phyloP scores from a whole-genome alignment of 2,888 invertebrate genomes.

The Cerceris ruficornis region DNA sequence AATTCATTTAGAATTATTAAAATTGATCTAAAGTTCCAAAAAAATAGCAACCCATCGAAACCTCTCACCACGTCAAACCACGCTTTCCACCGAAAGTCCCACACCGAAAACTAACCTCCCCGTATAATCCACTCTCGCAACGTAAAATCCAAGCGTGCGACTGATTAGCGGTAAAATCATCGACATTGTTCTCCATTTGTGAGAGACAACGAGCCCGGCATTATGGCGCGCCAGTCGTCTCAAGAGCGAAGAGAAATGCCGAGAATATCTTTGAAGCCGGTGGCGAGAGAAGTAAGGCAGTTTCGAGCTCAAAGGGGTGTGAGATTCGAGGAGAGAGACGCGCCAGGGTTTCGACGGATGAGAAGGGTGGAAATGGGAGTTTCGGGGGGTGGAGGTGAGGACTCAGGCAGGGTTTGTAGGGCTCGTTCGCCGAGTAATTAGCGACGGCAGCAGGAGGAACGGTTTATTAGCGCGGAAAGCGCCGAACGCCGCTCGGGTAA shows the following conservation, averaged over 20 bases:
- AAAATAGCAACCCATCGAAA: too few relatives aligned
- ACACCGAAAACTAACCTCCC: neutral
- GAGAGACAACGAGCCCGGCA: slow-evolving; percentile 22
- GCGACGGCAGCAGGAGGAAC: slow-evolving; percentile 69
- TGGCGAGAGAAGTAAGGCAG: slow-evolving; percentile 21
- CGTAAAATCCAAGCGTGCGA: neutral
- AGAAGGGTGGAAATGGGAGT: neutral
- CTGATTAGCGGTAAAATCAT: slow-evolving; percentile 31
- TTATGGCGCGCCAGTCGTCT: slow-evolving; percentile 10
- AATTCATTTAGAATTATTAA: too few relatives aligned
- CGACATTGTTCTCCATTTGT: slow-evolving; percentile 14
- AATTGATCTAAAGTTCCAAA: too few relatives aligned
- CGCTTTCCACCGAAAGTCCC: too few relatives aligned
- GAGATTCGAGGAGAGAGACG: slow-evolving; percentile 42
- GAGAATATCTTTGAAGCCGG: slow-evolving; percentile 32
- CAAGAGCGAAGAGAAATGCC: slow-evolving; percentile 23
- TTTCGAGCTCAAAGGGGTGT: slow-evolving; percentile 34
- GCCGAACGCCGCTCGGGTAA: slow-evolving; percentile 68
- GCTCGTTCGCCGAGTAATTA: slow-evolving; percentile 74
- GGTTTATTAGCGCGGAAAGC: slow-evolving; percentile 76
- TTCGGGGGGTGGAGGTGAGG: slow-evolving; percentile 1
- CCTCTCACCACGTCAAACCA: too few relatives aligned
- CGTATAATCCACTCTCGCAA: neutral
- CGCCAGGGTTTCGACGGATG: slow-evolving; percentile 27
- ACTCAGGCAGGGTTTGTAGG: slow-evolving; percentile 19